phyloP scores from a whole-genome alignment of 2,888 invertebrate species.

The Quadroppia sp. region DNA sequence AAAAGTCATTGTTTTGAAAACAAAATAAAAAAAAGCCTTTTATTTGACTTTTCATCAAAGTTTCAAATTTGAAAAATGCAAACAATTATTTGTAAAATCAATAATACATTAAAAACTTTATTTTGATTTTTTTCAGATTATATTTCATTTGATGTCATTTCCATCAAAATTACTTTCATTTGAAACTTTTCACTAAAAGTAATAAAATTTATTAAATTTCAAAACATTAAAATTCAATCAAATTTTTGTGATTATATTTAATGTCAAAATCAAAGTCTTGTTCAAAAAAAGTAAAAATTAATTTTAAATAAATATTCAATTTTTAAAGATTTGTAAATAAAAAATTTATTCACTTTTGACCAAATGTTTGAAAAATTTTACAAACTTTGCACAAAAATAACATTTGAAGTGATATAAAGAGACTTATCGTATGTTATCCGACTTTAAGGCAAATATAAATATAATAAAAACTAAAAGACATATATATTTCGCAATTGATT shows the following conservation, averaged over 20 bases:
- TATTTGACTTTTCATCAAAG: too few relatives aligned
- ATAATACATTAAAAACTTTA: constrained; percentile 9
- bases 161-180: too few relatives aligned
- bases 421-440: too few relatives aligned
- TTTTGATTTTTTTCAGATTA: too few relatives aligned
- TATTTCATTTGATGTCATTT: too few relatives aligned
- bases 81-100: not conserved
- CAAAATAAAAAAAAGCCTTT: not conserved
- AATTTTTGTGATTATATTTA: too few relatives aligned
- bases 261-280: too few relatives aligned
- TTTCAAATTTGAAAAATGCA: not conserved
- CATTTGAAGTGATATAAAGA: not conserved
- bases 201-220: too few relatives aligned
- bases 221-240: too few relatives aligned
- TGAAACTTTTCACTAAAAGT: too few relatives aligned
- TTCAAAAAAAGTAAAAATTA: too few relatives aligned
- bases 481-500: constrained; percentile 23
- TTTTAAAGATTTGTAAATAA: constrained; percentile 1
- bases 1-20: constrained; percentile 4
- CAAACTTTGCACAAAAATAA: not conserved
- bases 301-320: not conserved
- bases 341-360: not conserved
- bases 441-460: not conserved
- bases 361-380: not conserved
- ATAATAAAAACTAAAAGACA: constrained; percentile 10